These are phyloP conservation scores for Cololabis saira DNA, from an alignment of 2,113 vertebrate species.

Conservation along the genomic window DNA sequence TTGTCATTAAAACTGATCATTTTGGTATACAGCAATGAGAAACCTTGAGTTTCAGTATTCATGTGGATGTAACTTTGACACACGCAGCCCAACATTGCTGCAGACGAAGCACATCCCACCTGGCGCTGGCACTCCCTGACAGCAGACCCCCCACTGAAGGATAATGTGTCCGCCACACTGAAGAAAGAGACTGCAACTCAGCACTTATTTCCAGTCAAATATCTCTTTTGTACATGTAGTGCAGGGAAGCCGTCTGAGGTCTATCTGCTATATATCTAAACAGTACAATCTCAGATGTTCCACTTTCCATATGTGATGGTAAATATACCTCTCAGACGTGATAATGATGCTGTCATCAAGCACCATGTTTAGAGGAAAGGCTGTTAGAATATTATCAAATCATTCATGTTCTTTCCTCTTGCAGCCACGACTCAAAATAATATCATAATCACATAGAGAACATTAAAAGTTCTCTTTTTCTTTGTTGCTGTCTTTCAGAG, in stretches of 20 bases:
- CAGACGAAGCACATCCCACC: no score
- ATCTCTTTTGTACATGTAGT: not conserved
- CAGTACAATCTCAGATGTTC: constrained; percentile 2
- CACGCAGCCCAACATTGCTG: no score
- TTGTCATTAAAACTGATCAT: no score
- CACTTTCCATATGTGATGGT: constrained; percentile 10
- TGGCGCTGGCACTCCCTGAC: no score
- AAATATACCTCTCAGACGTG: constrained; percentile 6
- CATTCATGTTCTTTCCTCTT: constrained; percentile 41
- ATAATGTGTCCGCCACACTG: no score
- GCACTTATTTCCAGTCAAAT: constrained; percentile 28
- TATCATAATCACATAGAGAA: constrained; percentile 48
- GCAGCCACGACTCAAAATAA: constrained; percentile 40
- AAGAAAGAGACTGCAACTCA: not conserved
- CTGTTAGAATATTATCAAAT: constrained; percentile 51
- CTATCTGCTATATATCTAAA: constrained; percentile 8
- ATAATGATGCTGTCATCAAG: constrained; percentile 33
- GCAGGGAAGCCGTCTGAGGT: not conserved
- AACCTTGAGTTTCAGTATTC: no score
- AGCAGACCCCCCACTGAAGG: no score
- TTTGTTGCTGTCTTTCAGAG: constrained; percentile 59
- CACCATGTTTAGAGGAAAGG: constrained; percentile 28
- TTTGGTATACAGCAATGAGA: no score
- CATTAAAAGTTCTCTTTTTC: constrained; percentile 41
- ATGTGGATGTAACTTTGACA: no score